Conservation (phyloP, 2,797 vertebrate genomes). For the Halcyon chelicuti region DNA sequence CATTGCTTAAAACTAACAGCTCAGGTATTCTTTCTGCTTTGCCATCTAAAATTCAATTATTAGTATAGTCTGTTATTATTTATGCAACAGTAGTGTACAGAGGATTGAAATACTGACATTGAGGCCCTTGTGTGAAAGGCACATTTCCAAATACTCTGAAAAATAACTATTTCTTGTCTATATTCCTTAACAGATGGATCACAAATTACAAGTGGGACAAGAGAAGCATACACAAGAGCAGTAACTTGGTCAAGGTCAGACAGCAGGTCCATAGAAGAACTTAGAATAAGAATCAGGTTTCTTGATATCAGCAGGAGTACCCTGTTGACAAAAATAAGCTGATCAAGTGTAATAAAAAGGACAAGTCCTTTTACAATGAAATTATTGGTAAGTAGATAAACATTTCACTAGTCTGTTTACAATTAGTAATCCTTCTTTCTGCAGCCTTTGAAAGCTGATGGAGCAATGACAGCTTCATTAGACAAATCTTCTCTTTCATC, state of each 20-base stretch:
- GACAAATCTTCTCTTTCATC: background rate
- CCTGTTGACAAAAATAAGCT: background rate
- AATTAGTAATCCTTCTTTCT: background rate
- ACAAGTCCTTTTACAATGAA: background rate
- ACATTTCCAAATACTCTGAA: background rate
- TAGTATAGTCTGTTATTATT: background rate
- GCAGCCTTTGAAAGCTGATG: background rate
- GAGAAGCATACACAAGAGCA: background rate
- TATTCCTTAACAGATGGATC: background rate
- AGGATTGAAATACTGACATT: background rate
- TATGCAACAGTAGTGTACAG: background rate
- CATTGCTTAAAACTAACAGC: background rate
- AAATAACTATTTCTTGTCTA: background rate
- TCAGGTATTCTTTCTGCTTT: background rate
- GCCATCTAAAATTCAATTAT: background rate
- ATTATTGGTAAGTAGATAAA: background rate
- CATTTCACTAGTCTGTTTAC: background rate
- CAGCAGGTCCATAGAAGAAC: rapidly evolving
- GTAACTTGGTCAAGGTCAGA: background rate
- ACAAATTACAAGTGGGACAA: background rate
- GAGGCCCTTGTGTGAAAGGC: background rate
- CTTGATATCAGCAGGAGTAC: background rate
- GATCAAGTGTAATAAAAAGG: background rate
- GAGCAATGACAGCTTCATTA: background rate
- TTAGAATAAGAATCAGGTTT: background rate